These are phyloP conservation scores for Alca torda DNA, from an alignment of 2,797 vertebrate species.

Conservation along the genomic window DNA sequence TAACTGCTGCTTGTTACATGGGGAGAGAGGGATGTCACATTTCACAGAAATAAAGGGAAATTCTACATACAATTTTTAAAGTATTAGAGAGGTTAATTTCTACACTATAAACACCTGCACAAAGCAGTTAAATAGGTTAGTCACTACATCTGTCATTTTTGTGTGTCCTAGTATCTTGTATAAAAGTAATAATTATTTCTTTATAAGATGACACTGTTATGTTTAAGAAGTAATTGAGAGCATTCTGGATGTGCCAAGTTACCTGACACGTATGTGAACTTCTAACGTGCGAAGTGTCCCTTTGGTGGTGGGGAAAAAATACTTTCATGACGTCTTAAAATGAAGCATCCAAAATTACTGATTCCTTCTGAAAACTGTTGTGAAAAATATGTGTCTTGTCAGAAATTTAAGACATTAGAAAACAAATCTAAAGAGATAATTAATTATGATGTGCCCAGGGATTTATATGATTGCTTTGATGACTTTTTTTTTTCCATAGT, in stretches of 20 bases:
- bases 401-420: not conserved
- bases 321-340: not conserved
- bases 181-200: not conserved
- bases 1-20: constrained; percentile 37
- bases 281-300: not conserved
- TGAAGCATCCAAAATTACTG: not conserved
- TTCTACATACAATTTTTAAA: not conserved
- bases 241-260: not conserved
- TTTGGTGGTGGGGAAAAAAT: not conserved
- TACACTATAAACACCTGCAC: not conserved
- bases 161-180: not conserved
- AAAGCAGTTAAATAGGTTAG: not conserved
- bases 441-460: not conserved
- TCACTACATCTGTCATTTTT: not conserved
- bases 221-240: not conserved
- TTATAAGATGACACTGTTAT: not conserved
- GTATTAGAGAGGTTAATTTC: not conserved
- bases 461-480: not conserved
- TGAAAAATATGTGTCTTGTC: not conserved
- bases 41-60: not conserved
- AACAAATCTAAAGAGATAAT: not conserved
- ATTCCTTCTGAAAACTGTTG: not conserved
- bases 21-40: not conserved
- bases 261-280: not conserved
- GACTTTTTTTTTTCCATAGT: not conserved